Evolutionary conservation across 2,113 vertebrate species (phyloP).

Genomic region (Aegotheles bennettii): DNA sequence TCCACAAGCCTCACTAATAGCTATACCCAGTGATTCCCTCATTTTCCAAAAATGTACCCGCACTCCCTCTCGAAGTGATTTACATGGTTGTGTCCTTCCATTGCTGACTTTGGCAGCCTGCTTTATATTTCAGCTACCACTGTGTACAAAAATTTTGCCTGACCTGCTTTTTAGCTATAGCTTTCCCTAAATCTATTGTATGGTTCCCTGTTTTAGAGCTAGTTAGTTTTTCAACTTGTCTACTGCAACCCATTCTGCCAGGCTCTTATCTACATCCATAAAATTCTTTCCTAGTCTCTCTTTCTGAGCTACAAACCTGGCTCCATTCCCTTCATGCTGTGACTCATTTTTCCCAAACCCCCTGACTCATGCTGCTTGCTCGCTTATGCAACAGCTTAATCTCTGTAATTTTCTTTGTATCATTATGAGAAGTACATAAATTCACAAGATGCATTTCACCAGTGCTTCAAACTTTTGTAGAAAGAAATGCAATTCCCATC

Average conservation of each 20-base stretch:
- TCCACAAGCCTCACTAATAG: constrained; percentile 61
- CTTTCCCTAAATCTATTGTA: background rate
- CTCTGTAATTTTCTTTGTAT: constrained; percentile 70
- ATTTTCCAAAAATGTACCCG: constrained; percentile 71
- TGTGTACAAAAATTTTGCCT: constrained; percentile 51
- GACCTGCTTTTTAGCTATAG: constrained; percentile 40
- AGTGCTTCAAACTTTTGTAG: background rate
- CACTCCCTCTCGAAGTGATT: constrained; percentile 55
- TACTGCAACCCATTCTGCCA: background rate
- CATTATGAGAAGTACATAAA: constrained; percentile 62
- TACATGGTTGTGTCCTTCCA: constrained; percentile 55
- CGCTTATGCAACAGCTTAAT: constrained; percentile 79
- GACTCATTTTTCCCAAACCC: constrained; percentile 79
- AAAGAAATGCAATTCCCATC: background rate
- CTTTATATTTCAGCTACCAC: background rate
- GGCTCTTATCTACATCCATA: constrained; percentile 46
- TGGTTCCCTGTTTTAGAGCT: background rate
- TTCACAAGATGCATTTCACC: constrained; percentile 29
- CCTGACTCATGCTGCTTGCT: constrained; percentile 76
- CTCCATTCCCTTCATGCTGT: constrained; percentile 28
- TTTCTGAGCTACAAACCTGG: constrained; percentile 57
- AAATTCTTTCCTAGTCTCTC: constrained; percentile 27
- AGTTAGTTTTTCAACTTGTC: background rate
- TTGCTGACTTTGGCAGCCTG: constrained; percentile 71
- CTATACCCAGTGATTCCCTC: constrained; percentile 66